phyloP scores from a whole-genome alignment of 2,888 invertebrate species.

The Hyles lineata region DNA sequence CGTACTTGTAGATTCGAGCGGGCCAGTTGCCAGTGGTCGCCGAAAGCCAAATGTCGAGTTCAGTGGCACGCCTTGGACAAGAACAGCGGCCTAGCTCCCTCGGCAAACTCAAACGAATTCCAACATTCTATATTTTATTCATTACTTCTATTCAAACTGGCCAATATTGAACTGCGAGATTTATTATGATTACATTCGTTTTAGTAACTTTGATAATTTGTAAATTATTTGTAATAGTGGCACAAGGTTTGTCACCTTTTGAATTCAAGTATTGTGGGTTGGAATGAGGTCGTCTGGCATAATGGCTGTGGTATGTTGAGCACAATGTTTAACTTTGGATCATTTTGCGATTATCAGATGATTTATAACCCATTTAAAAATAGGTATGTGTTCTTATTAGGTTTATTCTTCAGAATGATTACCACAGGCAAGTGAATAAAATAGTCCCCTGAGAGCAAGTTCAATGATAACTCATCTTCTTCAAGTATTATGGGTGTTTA shows the following conservation, averaged over 20 bases:
- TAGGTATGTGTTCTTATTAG: background rate
- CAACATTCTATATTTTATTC: constrained; percentile 1
- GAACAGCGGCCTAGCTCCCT: constrained; percentile 3
- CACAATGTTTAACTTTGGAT: background rate
- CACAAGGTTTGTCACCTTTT: constrained; percentile 6
- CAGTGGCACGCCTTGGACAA: constrained; percentile 22
- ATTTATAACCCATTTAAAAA: background rate
- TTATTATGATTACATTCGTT: constrained; percentile 9
- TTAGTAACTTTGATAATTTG: background rate
- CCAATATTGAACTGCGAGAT: background rate
- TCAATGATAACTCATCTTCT: no score
- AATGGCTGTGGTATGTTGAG: background rate
- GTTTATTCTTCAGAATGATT: background rate
- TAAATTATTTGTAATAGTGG: constrained; percentile 13
- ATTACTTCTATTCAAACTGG: background rate
- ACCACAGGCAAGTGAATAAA: background rate
- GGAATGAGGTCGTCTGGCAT: background rate
- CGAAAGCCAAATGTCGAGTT: constrained; percentile 17
- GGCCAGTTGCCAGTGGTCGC: constrained; percentile 5
- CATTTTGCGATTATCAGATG: background rate
- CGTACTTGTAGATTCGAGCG: constrained; percentile 4
- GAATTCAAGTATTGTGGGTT: constrained; percentile 18
- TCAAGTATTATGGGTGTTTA: no score
- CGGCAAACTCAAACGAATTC: background rate
- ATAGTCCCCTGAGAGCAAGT: no score